phyloP scores from a whole-genome alignment of 1,140 invertebrate species.

The Manduca sexta region DNA sequence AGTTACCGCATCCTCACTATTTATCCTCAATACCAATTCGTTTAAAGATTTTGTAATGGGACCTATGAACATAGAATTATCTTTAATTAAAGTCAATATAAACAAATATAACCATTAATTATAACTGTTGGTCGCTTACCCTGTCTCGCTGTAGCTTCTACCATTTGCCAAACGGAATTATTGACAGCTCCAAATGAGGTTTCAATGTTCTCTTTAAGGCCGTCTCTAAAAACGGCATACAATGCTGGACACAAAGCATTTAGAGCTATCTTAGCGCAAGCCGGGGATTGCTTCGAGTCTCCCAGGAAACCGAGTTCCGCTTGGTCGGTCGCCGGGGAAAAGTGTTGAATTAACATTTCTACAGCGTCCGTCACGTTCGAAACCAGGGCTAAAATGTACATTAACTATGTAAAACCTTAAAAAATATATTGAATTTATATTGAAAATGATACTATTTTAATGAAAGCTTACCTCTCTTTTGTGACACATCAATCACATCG shows the following conservation, averaged over 20 bases:
- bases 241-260: conserved; percentile 87
- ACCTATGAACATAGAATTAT: conserved; percentile 55
- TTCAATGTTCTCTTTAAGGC: conserved; percentile 84
- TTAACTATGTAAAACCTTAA: conserved; percentile 1
- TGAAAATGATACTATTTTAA: too few species aligned
- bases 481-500: conserved; percentile 64
- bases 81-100: neutral
- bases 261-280: conserved; percentile 81
- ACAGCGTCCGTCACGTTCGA: conserved; percentile 79
- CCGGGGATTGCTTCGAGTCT: conserved; percentile 74
- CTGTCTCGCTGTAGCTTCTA: conserved; percentile 91
- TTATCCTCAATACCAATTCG: conserved; percentile 89
- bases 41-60: conserved; percentile 89
- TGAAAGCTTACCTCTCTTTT: conserved; percentile 61
- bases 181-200: conserved; percentile 90
- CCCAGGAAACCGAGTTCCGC: conserved; percentile 73
- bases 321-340: conserved; percentile 73
- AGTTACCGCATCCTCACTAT: conserved; percentile 86
- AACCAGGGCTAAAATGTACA: conserved; percentile 73
- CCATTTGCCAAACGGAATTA: conserved; percentile 92
- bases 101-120: neutral
- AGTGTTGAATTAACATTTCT: conserved; percentile 77
- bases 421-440: conserved; percentile 60
- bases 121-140: conserved; percentile 52
- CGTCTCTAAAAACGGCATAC: conserved; percentile 87